A percentile compares a stretch with the other conserved stretches of the same genome.
Evolutionary conservation across 2,888 invertebrate species (phyloP).

Genomic region (Agriopis leucophaearia): DNA sequence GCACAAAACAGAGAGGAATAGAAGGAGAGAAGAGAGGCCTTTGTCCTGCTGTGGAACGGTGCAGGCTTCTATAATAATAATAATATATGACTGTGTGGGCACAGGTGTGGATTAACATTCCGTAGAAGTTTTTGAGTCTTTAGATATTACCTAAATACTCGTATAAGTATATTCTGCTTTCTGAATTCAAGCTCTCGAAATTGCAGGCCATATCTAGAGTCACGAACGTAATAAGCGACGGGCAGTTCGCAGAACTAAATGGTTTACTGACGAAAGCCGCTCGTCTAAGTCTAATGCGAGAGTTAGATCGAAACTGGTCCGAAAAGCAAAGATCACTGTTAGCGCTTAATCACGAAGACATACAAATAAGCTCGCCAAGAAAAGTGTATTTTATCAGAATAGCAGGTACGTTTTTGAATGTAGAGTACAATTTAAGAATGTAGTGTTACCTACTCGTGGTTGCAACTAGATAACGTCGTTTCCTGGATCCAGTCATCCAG

Average conservation of each 20-base stretch:
- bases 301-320: slow-evolving; percentile 77
- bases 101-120: too few species aligned
- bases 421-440: too few species aligned
- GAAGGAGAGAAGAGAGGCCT: too few species aligned
- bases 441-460: too few species aligned
- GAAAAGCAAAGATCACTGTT: slow-evolving; percentile 70
- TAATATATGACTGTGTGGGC: too few species aligned
- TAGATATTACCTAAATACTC: too few species aligned
- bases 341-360: slow-evolving; percentile 70
- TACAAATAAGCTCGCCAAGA: slow-evolving; percentile 79
- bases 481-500: too few species aligned
- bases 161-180: too few species aligned
- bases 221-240: slow-evolving; percentile 75
- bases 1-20: too few species aligned
- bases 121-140: neutral
- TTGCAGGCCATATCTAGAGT: slow-evolving; percentile 78
- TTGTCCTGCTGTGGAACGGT: too few species aligned
- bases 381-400: slow-evolving; percentile 82
- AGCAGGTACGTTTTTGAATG: slow-evolving; percentile 62
- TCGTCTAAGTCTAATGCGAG: slow-evolving; percentile 72
- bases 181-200: neutral
- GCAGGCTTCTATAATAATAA: too few species aligned
- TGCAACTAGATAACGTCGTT: too few species aligned
- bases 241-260: slow-evolving; percentile 70
- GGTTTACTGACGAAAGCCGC: slow-evolving; percentile 80